A percentile compares a stretch with the other conserved stretches of the same genome.
These are phyloP conservation scores for Acromyrmex echinatior DNA, from an alignment of 1,140 invertebrate species.

Conservation along the genomic window DNA sequence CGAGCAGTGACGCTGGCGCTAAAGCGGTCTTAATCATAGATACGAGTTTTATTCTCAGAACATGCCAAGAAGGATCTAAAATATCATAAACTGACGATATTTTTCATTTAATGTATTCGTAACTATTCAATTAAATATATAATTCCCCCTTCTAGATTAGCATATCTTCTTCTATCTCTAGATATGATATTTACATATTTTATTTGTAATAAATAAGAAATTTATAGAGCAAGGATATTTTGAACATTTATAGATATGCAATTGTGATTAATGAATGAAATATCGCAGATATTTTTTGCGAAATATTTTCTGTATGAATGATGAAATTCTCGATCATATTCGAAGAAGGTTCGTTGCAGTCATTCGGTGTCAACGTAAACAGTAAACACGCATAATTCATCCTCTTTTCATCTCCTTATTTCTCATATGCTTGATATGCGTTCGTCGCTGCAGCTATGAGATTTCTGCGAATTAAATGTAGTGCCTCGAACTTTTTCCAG, in stretches of 20 bases:
- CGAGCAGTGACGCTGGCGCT: slow-evolving; percentile 18
- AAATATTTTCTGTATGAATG: slow-evolving; percentile 38
- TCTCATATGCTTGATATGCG: slow-evolving; percentile 20
- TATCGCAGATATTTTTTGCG: background rate
- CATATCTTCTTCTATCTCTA: background rate
- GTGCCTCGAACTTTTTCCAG: slow-evolving; percentile 31
- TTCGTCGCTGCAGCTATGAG: background rate
- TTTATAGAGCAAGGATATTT: background rate
- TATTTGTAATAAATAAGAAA: background rate
- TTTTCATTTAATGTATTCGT: slow-evolving; percentile 2
- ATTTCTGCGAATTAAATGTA: slow-evolving; percentile 63
- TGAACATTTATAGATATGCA: background rate
- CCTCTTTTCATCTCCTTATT: slow-evolving; percentile 17
- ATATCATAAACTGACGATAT: slow-evolving; percentile 4
- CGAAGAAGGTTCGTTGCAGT: background rate
- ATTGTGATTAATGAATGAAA: slow-evolving; percentile 9
- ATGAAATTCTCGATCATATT: slow-evolving; percentile 43
- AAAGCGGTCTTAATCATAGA: slow-evolving; percentile 22
- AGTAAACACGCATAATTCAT: slow-evolving; percentile 71
- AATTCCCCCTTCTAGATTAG: background rate
- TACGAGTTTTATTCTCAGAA: slow-evolving; percentile 30
- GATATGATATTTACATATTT: background rate
- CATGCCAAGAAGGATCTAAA: background rate
- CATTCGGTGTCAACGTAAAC: slow-evolving; percentile 63
- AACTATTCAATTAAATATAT: background rate